A percentile compares a stretch with the other conserved stretches of the same genome.
Conservation (phyloP, 2,113 vertebrate species). For the Rhabdomys dilectus region DNA sequence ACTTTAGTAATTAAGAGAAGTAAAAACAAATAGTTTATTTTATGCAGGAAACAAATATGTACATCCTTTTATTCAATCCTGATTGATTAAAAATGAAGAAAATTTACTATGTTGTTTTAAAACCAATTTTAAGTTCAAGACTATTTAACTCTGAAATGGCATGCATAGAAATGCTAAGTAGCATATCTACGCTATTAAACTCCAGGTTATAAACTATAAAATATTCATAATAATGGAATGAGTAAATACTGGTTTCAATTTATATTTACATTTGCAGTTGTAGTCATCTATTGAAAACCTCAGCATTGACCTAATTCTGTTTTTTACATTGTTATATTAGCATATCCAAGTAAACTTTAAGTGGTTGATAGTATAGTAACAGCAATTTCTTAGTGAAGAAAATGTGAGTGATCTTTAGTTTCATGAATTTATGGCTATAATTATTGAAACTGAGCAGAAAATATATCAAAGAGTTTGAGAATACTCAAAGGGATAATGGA, state of each 20-base stretch:
- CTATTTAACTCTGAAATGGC: conserved; percentile 57
- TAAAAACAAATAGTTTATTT: conserved; percentile 32
- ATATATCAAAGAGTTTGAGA: background rate
- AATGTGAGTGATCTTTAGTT: conserved; percentile 7
- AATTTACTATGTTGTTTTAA: conserved; percentile 16
- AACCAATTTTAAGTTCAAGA: conserved; percentile 40
- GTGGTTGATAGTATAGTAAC: background rate
- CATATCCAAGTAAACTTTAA: conserved; percentile 19
- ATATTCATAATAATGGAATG: conserved; percentile 17
- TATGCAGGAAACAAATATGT: background rate
- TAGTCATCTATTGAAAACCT: conserved; percentile 31
- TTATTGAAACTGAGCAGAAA: conserved; percentile 23
- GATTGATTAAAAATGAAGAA: background rate
- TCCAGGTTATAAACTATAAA: conserved; percentile 29
- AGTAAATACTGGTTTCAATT: conserved; percentile 39
- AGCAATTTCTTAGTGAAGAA: conserved; percentile 28
- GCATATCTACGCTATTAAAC: background rate
- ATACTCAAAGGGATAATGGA: background rate
- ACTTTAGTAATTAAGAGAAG: conserved; percentile 11
- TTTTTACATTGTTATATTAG: conserved; percentile 48
- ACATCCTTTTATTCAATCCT: conserved; percentile 32
- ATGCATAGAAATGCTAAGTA: conserved; percentile 49
- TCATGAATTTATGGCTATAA: conserved; percentile 22
- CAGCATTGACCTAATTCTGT: conserved; percentile 32
- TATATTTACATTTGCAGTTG: conserved; percentile 56